These are phyloP conservation scores for Teleogryllus oceanicus DNA, from an alignment of 2,888 invertebrate species.

Conservation along the genomic window DNA sequence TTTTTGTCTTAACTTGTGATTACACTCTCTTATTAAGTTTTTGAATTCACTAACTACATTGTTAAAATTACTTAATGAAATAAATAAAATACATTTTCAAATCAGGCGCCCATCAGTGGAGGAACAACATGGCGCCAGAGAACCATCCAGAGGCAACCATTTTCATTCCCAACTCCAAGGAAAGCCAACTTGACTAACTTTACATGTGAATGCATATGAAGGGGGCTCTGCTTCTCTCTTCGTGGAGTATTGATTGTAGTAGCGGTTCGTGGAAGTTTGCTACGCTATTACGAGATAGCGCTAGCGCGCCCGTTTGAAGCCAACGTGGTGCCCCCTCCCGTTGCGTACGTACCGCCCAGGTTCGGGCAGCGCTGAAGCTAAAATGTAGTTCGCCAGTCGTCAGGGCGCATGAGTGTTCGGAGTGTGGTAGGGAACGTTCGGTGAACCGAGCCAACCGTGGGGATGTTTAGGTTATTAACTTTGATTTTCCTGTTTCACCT, in stretches of 20 bases:
- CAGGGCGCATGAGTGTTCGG: background rate
- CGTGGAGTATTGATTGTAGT: background rate
- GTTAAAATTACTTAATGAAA: too few species aligned
- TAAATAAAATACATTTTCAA: too few species aligned
- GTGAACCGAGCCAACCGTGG: constrained; percentile 1
- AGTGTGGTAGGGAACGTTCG: background rate
- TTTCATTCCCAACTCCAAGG: too few species aligned
- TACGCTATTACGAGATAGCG: background rate
- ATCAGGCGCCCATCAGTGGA: too few species aligned
- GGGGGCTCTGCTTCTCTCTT: background rate
- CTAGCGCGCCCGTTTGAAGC: background rate
- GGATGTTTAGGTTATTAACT: background rate
- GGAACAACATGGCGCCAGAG: too few species aligned
- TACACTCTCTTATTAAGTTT: too few species aligned
- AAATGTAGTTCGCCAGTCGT: background rate
- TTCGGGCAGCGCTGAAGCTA: background rate
- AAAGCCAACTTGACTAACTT: background rate
- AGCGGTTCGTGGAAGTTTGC: background rate
- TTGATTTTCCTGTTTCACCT: background rate
- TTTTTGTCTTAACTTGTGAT: too few species aligned
- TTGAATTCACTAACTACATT: too few species aligned
- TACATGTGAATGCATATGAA: background rate
- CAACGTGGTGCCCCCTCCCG: background rate
- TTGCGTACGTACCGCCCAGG: background rate
- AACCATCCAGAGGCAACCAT: too few species aligned